Base-by-base conservation (phyloP, 2,113 vertebrate genomes). In the Hymenochirus boettgeri region DNA sequence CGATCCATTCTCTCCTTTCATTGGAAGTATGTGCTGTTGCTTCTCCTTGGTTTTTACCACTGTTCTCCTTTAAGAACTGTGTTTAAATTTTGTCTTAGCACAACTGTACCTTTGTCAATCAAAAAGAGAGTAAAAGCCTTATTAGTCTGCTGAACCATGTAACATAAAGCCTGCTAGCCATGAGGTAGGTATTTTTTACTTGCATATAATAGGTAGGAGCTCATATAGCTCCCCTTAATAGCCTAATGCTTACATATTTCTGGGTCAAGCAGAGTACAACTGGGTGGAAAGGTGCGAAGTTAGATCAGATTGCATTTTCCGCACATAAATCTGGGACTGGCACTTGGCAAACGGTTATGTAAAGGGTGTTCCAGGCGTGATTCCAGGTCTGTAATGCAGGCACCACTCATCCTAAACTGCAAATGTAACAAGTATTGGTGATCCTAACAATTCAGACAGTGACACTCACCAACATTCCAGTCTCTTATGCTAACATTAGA, bases 251-350 rank as follows among this genome's bases (percentile, higher is more conserved):
- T 15, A 42, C n/a, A 33, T 11, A 65, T 21, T 46, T 52, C 53
- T 65, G 37, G 52, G 37, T 47, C 62, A 65, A 53, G 37, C 62
- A 46, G 51, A 18, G 52, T 45, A 56, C 47, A 54, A 65, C 46
- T 57, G 42, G 21, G 25, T 22, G 52, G 62, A 42, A 48, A 45
- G 53, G 27, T 31, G 39, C 57, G 45, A 65, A 24, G 42, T 53
- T 33, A 50, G 42, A 65, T 65, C 54, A 65, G 53, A 50, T 65
- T 57, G 63, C 17, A 48, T 42, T 65, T 65, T 65, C 54, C 63
- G 37, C 54, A 42, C 63, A 65, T 65, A 65, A 65, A 65, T 57
- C 45, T 65, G 22, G 39, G 35, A 27, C 63, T 50, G 63, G 54
- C 63, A 50, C 24, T 48, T 65, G 62, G 62, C 53, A 35, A 13